phyloP scores from a whole-genome alignment of 2,888 invertebrate genomes.

The Oegoconia quadripuncta region DNA sequence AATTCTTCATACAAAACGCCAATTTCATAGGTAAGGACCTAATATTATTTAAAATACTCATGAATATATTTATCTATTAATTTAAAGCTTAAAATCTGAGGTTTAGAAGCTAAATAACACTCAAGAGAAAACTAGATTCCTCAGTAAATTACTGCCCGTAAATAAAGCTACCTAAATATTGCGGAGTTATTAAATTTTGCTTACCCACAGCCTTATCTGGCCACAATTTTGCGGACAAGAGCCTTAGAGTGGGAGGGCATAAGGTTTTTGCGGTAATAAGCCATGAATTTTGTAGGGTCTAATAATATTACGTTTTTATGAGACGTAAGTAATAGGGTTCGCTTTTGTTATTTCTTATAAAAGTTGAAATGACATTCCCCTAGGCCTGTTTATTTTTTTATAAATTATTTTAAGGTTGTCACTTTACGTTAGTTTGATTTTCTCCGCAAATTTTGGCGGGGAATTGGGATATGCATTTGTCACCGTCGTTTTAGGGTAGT shows the following conservation, averaged over 20 bases:
- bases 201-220: not conserved
- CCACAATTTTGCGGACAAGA: constrained; percentile 3
- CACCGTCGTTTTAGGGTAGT: no score
- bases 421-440: not conserved
- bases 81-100: no score
- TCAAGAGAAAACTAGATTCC: no score
- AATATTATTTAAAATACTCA: no score
- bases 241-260: not conserved
- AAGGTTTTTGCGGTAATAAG: constrained; percentile 9
- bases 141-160: no score
- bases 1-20: no score
- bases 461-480: no score
- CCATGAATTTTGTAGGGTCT: constrained; percentile 17
- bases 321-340: constrained; percentile 15
- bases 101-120: no score
- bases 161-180: no score
- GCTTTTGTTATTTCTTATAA: constrained; percentile 10
- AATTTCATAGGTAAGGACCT: no score
- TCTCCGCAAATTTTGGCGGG: constrained; percentile 1
- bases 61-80: no score
- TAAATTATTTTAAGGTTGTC: constrained; percentile 2
- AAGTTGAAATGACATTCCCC: constrained; percentile 10
- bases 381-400: constrained; percentile 7
- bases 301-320: constrained; percentile 18
- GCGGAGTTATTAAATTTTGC: constrained; percentile 11